Evolutionary conservation across 1,140 invertebrate genomes (phyloP).

Genomic region (Tribolium castaneum): DNA sequence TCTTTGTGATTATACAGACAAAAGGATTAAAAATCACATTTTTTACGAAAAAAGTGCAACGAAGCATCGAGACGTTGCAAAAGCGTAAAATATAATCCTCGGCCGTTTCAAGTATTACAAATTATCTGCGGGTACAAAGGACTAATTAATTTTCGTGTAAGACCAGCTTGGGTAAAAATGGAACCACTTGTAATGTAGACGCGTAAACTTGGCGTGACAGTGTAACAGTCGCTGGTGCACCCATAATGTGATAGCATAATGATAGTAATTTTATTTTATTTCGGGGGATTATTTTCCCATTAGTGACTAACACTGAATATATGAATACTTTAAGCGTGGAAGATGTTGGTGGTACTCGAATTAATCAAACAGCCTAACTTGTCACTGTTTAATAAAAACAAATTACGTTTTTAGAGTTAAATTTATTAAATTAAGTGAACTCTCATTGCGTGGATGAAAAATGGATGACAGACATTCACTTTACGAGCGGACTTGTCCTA

Average conservation of each 20-base stretch:
- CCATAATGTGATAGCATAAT: neutral
- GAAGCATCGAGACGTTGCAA: neutral
- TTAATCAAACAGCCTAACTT: neutral
- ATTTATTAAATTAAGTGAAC: neutral
- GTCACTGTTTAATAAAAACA: neutral
- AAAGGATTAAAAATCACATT: neutral
- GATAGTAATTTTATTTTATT: neutral
- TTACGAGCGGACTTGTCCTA: neutral
- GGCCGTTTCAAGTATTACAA: neutral
- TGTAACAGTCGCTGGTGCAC: neutral
- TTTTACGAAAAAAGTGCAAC: neutral
- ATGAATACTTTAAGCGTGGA: neutral
- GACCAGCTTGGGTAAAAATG: neutral
- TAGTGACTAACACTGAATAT: neutral
- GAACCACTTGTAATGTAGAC: no score
- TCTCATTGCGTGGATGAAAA: neutral
- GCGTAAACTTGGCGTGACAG: neutral
- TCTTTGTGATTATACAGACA: neutral
- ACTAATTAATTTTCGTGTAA: neutral
- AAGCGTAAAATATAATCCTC: neutral
- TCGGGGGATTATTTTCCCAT: neutral
- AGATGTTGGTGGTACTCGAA: neutral
- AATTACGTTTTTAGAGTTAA: neutral
- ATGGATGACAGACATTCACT: neutral
- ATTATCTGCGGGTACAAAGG: neutral